A percentile compares a stretch with the other conserved stretches of the same genome.
phyloP scores from a whole-genome alignment of 2,888 invertebrate species.

The Chrysolina oricalcia region DNA sequence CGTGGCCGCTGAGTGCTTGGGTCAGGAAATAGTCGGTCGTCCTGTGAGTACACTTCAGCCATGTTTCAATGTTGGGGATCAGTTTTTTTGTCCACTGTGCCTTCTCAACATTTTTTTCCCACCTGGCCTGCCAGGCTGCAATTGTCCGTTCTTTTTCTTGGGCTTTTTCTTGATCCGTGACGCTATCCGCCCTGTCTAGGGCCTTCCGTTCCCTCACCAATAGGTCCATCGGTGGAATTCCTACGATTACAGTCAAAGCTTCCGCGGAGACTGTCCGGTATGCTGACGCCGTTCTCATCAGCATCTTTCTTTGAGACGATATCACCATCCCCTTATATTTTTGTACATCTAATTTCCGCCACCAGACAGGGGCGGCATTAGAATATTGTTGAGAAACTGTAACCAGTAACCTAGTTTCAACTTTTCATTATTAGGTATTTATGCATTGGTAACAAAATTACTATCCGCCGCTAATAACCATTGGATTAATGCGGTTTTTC shows the following conservation, averaged over 20 bases:
- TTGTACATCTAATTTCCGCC: constrained; percentile 16
- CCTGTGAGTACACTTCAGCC: constrained; percentile 33
- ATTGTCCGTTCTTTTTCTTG: constrained; percentile 18
- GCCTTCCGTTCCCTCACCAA: not conserved
- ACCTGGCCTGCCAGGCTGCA: constrained; percentile 35
- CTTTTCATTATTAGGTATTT: too few relatives aligned
- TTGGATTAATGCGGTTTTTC: too few relatives aligned
- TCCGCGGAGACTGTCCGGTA: constrained; percentile 44
- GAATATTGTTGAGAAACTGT: too few relatives aligned
- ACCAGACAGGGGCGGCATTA: constrained; percentile 46
- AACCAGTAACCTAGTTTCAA: too few relatives aligned
- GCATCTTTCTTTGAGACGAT: constrained; percentile 23
- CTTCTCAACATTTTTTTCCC: constrained; percentile 7
- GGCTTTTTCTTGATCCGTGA: not conserved
- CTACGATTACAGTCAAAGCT: constrained; percentile 35
- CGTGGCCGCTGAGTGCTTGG: constrained; percentile 6
- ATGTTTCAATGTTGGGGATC: constrained; percentile 30
- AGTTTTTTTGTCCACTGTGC: constrained; percentile 35
- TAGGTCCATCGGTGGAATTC: constrained; percentile 35
- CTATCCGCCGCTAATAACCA: too few relatives aligned
- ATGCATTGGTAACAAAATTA: too few relatives aligned
- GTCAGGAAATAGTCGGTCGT: constrained; percentile 32
- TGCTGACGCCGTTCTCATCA: constrained; percentile 29
- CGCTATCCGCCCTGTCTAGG: constrained; percentile 3
- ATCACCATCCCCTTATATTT: constrained; percentile 22